phyloP scores from a whole-genome alignment of 2,113 vertebrate genomes.

The Brachyhypopomus gauderio region DNA sequence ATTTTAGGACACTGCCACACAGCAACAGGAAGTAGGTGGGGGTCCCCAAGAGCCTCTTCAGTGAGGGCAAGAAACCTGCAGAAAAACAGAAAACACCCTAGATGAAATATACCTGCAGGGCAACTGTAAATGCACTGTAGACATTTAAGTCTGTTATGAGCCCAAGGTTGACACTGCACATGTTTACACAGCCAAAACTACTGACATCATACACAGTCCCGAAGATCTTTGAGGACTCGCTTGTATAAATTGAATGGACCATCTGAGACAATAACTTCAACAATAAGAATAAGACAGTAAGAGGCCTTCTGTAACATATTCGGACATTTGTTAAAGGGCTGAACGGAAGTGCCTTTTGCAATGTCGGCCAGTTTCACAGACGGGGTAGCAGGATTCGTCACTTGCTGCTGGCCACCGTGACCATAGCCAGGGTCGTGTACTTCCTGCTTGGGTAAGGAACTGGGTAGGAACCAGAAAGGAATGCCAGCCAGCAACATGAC shows the following conservation, averaged over 20 bases:
- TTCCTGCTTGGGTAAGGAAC: constrained; percentile 68
- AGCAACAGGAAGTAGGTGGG: constrained; percentile 76
- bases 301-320: not conserved
- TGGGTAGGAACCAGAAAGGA: constrained; percentile 90
- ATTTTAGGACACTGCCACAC: constrained; percentile 71
- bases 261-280: too few species aligned
- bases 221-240: too few species aligned
- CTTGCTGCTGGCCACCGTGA: not conserved
- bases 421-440: not conserved
- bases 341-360: constrained; percentile 65
- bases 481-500: constrained; percentile 75
- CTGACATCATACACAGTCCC: too few species aligned
- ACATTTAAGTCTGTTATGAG: too few species aligned
- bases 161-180: too few species aligned
- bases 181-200: too few species aligned
- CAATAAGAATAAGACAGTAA: too few species aligned
- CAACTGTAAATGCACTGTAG: too few species aligned
- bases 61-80: constrained; percentile 80
- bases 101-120: not conserved
- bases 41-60: constrained; percentile 82
- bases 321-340: not conserved
- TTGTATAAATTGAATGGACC: too few species aligned
- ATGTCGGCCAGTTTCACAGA: constrained; percentile 62
- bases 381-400: not conserved
- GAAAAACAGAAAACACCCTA: not conserved